These are phyloP conservation scores for Selene dorsalis DNA, from an alignment of 2,797 vertebrate species.

Conservation along the genomic window DNA sequence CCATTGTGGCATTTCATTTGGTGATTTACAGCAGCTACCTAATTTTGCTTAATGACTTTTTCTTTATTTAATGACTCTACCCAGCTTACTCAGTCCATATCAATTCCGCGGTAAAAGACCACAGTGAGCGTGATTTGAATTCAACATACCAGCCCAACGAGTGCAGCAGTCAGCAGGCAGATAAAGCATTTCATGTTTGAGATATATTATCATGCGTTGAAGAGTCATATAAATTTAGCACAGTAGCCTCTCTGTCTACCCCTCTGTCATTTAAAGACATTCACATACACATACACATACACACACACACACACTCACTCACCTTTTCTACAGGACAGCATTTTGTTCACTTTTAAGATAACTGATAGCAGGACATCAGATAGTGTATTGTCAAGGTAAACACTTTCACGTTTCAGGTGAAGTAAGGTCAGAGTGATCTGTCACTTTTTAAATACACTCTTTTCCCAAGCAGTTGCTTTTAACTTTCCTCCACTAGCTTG, in stretches of 20 bases:
- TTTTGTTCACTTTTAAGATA: conserved; percentile 37
- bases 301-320: conserved; percentile 9
- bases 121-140: conserved; percentile 63
- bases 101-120: conserved; percentile 66
- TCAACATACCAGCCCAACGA: conserved; percentile 59
- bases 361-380: conserved; percentile 53
- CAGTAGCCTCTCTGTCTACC: neutral
- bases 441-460: conserved; percentile 10
- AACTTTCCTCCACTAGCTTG: neutral
- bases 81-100: conserved; percentile 61
- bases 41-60: conserved; percentile 73
- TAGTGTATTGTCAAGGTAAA: conserved; percentile 32
- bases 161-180: conserved; percentile 44
- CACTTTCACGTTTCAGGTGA: conserved; percentile 9
- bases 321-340: neutral
- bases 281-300: neutral
- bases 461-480: neutral
- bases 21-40: conserved; percentile 67
- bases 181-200: conserved; percentile 48
- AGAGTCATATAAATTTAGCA: conserved; percentile 20
- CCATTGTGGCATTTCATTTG: conserved; percentile 59
- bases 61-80: conserved; percentile 67
- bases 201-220: conserved; percentile 30
- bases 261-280: neutral
- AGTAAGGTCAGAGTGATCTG: conserved; percentile 32